Percentiles rank a stretch among this genome's conserved stretches.
phyloP scores from a whole-genome alignment of 2,797 vertebrate species.

The Siniperca scherzeri region DNA sequence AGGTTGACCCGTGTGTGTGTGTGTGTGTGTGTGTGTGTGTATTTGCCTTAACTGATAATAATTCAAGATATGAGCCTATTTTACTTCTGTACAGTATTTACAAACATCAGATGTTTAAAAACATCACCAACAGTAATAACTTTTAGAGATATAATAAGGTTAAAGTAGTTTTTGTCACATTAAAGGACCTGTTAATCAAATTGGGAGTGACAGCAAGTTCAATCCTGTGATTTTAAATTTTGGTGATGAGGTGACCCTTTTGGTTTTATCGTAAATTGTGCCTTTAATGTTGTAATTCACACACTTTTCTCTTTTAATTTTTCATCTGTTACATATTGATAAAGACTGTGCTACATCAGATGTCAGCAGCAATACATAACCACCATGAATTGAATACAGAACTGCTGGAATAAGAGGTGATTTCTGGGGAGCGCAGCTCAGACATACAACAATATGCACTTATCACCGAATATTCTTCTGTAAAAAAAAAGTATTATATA shows the following conservation, averaged over 20 bases:
- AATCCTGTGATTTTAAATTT: background rate
- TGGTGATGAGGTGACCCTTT: background rate
- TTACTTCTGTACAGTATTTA: background rate
- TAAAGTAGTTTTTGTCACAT: background rate
- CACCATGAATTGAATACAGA: background rate
- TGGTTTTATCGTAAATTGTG: background rate
- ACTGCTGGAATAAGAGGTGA: background rate
- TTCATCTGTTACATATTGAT: background rate
- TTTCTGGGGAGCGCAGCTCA: background rate
- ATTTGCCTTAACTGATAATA: background rate
- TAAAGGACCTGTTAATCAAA: constrained; percentile 1
- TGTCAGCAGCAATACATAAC: background rate
- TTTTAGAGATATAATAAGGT: background rate
- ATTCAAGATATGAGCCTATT: background rate
- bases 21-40: too few relatives aligned
- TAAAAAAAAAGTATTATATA: background rate
- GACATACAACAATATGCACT: background rate
- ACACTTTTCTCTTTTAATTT: background rate
- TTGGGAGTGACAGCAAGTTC: background rate
- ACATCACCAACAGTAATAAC: background rate
- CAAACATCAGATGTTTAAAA: background rate
- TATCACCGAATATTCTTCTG: background rate
- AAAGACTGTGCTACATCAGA: background rate
- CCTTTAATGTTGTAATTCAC: background rate
- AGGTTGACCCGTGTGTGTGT: too few relatives aligned